Conservation (phyloP, 2,113 vertebrate species). For the Dromas ardeola region DNA sequence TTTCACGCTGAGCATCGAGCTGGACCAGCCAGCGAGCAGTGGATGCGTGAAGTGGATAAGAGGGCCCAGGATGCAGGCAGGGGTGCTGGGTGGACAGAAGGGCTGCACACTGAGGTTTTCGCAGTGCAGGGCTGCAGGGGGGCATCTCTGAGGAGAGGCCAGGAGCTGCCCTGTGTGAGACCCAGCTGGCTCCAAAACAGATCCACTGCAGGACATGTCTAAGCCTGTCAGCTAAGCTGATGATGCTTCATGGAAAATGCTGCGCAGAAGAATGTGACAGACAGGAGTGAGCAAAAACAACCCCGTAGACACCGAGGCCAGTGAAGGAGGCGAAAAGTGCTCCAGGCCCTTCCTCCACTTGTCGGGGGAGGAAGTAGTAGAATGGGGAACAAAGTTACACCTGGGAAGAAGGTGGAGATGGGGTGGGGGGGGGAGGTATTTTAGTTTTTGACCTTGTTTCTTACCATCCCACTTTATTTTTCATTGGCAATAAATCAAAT, state of each 20-base stretch:
- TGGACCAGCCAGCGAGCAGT: not conserved
- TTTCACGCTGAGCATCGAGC: not conserved
- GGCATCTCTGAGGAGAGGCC: not conserved
- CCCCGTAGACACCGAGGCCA: not conserved
- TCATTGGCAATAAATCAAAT: not conserved
- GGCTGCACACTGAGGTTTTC: not conserved
- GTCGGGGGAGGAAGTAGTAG: not conserved
- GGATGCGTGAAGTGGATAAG: not conserved
- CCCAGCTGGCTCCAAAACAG: not conserved
- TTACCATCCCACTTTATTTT: not conserved
- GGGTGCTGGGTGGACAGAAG: not conserved
- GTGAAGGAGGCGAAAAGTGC: not conserved
- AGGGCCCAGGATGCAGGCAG: not conserved
- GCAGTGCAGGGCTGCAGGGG: not conserved
- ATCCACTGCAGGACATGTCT: not conserved
- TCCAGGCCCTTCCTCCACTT: not conserved
- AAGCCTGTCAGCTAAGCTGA: not conserved
- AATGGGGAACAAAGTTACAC: not conserved
- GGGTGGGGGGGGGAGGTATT: rapidly evolving
- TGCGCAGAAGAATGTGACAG: not conserved
- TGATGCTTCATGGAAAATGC: not conserved
- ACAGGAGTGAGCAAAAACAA: not conserved
- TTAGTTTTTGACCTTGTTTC: not conserved
- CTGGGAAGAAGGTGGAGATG: not conserved
- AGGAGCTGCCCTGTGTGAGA: not conserved